Evolutionary conservation across 1,140 invertebrate genomes (phyloP), one percentile per base, ranked within the genome.

Genomic region (Brachystomella parvula): DNA sequence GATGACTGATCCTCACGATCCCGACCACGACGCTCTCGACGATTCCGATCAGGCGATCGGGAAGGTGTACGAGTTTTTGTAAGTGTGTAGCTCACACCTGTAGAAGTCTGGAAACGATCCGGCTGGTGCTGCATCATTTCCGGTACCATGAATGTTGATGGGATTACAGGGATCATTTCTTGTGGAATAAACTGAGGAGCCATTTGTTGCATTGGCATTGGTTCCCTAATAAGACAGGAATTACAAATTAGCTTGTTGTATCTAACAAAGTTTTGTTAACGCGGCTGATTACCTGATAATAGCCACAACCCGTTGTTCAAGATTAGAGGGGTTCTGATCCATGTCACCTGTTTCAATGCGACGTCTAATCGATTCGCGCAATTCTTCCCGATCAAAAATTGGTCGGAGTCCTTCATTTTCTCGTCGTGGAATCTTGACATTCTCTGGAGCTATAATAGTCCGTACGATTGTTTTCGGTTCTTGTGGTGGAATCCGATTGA

Each of bases 301-400:
- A 30, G 68, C 68, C 3, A 70, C 67, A 17, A 73, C 68, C 57
- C 66, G 63, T 67, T 70, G 71, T 47, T 65, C 61, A 2, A 61
- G 0, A 44, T 24, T 31, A 19, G 59, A 31, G 17, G 68, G 44
- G 62, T 70, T 65, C 19, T 61, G 39, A 26, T 73, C 71, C 49
- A 68, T 66, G 31, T 66, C 61, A 2, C 66, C 68, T 2, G 65
- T 49, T 28, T 60, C 33, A 29, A 73, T 68, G 57, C 71, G 19
- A 2, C 66, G 31, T 17, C 15, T 17, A 30, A 73, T 73, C 2
- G 66, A 17, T n/a, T 73, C 71, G 0, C 66, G 59, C 3, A 73
- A 53, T 58, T 73, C 71, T 6, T 68, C 66, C n/a, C 71, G 30
- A 9, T 73, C 71, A 64, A 73, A 73, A 64, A 73, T 73, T 56